phyloP scores from a whole-genome alignment of 2,113 vertebrate genomes.

The Benitochromis conjunctus region DNA sequence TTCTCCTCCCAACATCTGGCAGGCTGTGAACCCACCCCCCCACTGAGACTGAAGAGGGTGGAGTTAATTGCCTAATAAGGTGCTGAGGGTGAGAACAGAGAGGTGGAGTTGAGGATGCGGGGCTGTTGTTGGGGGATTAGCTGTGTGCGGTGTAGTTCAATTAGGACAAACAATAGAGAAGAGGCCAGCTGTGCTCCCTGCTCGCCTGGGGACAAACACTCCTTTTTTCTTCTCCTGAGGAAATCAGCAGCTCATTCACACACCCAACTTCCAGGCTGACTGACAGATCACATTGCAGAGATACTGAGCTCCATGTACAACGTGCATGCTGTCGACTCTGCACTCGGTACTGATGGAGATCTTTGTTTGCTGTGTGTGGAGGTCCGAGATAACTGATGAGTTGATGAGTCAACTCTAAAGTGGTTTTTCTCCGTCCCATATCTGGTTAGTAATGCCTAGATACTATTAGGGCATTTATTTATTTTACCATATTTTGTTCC shows the following conservation, averaged over 20 bases:
- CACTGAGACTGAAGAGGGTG: constrained; percentile 27
- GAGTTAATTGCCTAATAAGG: constrained; percentile 58
- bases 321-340: not conserved
- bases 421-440: not conserved
- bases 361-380: not conserved
- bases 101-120: not conserved
- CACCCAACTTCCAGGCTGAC: not conserved
- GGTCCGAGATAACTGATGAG: not conserved
- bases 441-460: not conserved
- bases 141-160: constrained; percentile 39
- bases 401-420: not conserved
- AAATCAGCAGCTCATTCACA: constrained; percentile 28
- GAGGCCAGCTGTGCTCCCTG: constrained; percentile 49
- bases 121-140: constrained; percentile 29
- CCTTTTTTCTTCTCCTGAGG: constrained; percentile 33
- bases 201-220: constrained; percentile 24
- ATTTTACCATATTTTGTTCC: not conserved
- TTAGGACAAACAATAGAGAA: constrained; percentile 53
- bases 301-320: not conserved
- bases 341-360: no score
- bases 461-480: not conserved
- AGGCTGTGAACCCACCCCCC: not conserved
- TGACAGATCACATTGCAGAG: not conserved
- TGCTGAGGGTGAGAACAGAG: constrained; percentile 26
- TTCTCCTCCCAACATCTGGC: constrained; percentile 47